Percentiles rank a stretch among this genome's conserved stretches.
phyloP scores from a whole-genome alignment of 1,140 invertebrate genomes.

The Plectrocnemia conspersa region DNA sequence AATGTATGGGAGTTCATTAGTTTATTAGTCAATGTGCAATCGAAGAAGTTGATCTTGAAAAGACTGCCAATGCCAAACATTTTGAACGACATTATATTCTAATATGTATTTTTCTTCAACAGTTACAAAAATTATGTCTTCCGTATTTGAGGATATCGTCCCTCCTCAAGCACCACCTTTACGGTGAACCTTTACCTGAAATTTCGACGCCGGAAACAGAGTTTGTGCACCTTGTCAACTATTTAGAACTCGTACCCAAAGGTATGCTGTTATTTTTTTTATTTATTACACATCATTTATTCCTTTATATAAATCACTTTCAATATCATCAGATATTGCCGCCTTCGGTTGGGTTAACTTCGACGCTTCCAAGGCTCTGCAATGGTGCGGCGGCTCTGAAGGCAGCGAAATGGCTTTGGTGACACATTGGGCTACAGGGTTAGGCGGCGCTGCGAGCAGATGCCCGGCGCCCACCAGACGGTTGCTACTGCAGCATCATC shows the following conservation, averaged over 20 bases:
- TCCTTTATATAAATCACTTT: no score
- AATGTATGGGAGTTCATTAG: no score
- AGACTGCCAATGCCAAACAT: no score
- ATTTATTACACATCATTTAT: not conserved
- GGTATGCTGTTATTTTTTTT: conserved; percentile 38
- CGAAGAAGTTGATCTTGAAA: not conserved
- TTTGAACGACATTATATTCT: not conserved
- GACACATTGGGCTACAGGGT: conserved; percentile 62
- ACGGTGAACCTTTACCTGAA: conserved; percentile 72
- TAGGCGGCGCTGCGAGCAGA: conserved; percentile 53
- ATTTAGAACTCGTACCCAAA: conserved; percentile 67
- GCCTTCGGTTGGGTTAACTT: conserved; percentile 39
- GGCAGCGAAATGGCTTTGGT: conserved; percentile 47
- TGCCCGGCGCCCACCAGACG: conserved; percentile 56
- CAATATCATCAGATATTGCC: not conserved
- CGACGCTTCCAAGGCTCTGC: conserved; percentile 59
- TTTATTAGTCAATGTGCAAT: not conserved
- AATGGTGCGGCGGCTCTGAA: conserved; percentile 55
- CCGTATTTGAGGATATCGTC: conserved; percentile 81
- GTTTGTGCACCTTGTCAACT: conserved; percentile 69
- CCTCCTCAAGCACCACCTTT: conserved; percentile 79
- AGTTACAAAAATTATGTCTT: conserved; percentile 74
- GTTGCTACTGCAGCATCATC: conserved; percentile 64
- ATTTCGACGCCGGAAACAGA: conserved; percentile 60
- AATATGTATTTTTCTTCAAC: conserved; percentile 14